Base-by-base conservation (phyloP, 2,113 vertebrate species). In the Seriola quinqueradiata region DNA sequence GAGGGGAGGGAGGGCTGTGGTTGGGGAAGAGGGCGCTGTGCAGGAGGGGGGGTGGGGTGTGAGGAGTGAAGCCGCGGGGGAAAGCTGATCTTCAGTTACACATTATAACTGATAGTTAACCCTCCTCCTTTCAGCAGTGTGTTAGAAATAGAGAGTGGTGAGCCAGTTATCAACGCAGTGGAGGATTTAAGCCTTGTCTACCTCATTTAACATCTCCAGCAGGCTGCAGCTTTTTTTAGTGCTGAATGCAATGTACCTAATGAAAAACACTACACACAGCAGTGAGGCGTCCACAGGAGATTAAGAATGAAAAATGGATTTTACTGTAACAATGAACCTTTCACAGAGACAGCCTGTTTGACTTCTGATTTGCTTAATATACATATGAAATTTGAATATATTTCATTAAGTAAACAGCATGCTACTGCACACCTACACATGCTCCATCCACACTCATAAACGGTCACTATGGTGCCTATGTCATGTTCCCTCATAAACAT, bases 51-150 rank as follows among this genome's bases (percentile, higher is more conserved):
- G 66, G 8, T 23, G 44, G 36, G 14, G 23, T n/a, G 7, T 64
- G 69, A 60, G 89, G 71, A 70, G 72, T 61, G 63, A 63, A 86
- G 77, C 77, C 34, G 55, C 64, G 68, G 68, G 75, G 78, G 77
- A 69, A 59, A 55, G 83, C 79, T 77, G 77, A 81, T 90, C 77
- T 83, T 87, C 83, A 75, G 81, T 85, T 84, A 67, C 83, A 87
- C 88, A 85, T 83, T 79, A 78, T 79, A 65, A 81, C 85, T 88
- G 76, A 85, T 90, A 87, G 83, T 89, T 90, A 89, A 76, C 78
- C 78, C 85, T 84, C 79, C 77, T 82, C 81, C 70, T 80, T 57
- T 48, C 63, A 84, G 83, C 75, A 64, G 57, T 46, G 80, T 79
- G 85, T 84, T 70, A 83, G 78, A 84, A 32, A 79, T 34, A 68